phyloP scores from a whole-genome alignment of 2,888 invertebrate species.

The Rhyacophila evoluta region DNA sequence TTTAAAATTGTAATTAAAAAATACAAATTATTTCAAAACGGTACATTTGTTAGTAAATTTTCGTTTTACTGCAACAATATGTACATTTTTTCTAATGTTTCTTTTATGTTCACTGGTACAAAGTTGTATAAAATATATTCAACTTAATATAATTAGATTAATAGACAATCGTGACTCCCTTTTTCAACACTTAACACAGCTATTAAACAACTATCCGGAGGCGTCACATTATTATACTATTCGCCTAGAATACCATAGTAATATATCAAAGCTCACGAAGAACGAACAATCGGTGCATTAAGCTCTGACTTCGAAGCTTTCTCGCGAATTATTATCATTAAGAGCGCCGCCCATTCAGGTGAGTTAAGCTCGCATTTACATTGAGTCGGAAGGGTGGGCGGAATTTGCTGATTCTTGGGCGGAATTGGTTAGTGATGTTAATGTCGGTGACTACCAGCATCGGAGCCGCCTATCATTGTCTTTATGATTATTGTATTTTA shows the following conservation, averaged over 20 bases:
- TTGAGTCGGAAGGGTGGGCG: background rate
- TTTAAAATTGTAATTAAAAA: too few relatives aligned
- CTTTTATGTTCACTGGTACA: too few relatives aligned
- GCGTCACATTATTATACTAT: background rate
- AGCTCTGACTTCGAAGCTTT: conserved; percentile 2
- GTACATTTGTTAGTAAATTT: too few relatives aligned
- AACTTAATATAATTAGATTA: background rate
- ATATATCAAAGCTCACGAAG: conserved; percentile 12
- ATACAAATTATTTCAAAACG: too few relatives aligned
- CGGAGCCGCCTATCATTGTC: background rate
- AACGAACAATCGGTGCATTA: background rate
- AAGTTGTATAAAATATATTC: too few relatives aligned
- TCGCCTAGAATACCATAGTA: background rate
- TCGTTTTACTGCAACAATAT: too few relatives aligned
- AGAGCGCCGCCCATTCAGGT: background rate
- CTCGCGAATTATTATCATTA: background rate
- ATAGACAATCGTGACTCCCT: conserved; percentile 5
- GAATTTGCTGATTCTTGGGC: conserved; percentile 5
- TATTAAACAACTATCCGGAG: conserved; percentile 22
- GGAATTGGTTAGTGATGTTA: conserved; percentile 5
- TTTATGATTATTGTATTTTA: background rate
- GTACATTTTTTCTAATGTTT: too few relatives aligned
- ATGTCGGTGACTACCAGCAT: background rate
- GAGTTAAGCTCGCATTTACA: conserved; percentile 19
- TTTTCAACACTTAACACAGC: conserved; percentile 8